phyloP scores from a whole-genome alignment of 2,888 invertebrate species.

The Campoplex nolae region DNA sequence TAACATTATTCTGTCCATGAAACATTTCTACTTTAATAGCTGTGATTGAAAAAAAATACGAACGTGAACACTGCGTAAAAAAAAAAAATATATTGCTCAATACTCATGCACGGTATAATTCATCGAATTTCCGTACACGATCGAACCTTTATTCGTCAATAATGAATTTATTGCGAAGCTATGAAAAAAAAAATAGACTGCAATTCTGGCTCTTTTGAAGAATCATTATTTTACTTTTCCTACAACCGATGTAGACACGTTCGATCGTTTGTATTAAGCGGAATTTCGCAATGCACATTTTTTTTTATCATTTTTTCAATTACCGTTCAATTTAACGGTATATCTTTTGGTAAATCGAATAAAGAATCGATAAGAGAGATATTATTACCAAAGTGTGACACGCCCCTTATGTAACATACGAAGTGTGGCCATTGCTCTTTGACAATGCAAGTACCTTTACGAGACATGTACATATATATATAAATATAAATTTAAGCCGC shows the following conservation, averaged over 20 bases:
- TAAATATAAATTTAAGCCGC: conserved; percentile 43
- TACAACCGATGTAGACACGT: background rate
- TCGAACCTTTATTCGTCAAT: background rate
- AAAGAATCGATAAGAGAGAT: conserved; percentile 33
- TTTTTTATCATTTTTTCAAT: background rate
- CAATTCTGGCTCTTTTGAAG: background rate
- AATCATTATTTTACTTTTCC: background rate
- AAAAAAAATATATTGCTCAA: background rate
- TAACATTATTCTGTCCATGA: conserved; percentile 4
- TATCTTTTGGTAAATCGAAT: conserved; percentile 19
- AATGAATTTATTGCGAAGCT: background rate
- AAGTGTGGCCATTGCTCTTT: conserved; percentile 60
- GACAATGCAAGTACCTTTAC: conserved; percentile 44
- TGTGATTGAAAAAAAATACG: conserved; percentile 8
- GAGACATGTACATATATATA: background rate
- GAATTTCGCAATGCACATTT: background rate
- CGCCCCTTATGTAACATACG: conserved; percentile 59
- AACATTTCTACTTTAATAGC: background rate
- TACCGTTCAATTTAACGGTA: background rate
- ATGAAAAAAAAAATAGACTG: background rate
- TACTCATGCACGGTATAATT: background rate
- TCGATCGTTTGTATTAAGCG: background rate
- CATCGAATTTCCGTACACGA: background rate
- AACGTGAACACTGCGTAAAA: background rate
- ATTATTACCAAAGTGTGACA: conserved; percentile 39